Percentiles rank a stretch among this genome's conserved stretches.
Evolutionary conservation across 2,888 invertebrate genomes (phyloP).

Genomic region (Campopleginae sp.): DNA sequence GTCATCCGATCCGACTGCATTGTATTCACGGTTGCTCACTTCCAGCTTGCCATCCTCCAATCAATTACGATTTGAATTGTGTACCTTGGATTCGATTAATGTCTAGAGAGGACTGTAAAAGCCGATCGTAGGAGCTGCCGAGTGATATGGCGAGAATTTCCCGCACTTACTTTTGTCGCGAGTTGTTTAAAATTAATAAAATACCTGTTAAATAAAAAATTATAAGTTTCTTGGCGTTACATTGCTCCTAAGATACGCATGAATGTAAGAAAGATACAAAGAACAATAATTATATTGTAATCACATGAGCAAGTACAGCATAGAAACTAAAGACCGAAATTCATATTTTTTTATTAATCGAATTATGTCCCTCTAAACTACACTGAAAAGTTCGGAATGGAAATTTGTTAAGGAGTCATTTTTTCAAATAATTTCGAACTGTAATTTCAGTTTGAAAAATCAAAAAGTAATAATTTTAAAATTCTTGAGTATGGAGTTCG

Average conservation of each 20-base stretch:
- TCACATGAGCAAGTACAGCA: no score
- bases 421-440: no score
- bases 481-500: neutral
- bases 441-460: neutral
- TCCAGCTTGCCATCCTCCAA: neutral
- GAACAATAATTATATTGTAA: no score
- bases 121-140: neutral
- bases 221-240: neutral
- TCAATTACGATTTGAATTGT: neutral
- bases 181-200: neutral
- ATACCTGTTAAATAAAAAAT: neutral
- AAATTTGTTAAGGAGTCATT: no score
- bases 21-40: neutral
- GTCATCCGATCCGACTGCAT: neutral
- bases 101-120: neutral
- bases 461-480: neutral
- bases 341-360: no score
- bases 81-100: neutral
- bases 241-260: neutral
- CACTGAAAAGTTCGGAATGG: no score
- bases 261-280: neutral
- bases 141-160: neutral
- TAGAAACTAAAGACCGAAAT: no score
- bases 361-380: no score
- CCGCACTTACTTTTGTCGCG: neutral